Percentiles rank a stretch among this genome's conserved stretches.
Conservation (phyloP, 2,888 invertebrate genomes). For the Eupeodes latifasciatus region DNA sequence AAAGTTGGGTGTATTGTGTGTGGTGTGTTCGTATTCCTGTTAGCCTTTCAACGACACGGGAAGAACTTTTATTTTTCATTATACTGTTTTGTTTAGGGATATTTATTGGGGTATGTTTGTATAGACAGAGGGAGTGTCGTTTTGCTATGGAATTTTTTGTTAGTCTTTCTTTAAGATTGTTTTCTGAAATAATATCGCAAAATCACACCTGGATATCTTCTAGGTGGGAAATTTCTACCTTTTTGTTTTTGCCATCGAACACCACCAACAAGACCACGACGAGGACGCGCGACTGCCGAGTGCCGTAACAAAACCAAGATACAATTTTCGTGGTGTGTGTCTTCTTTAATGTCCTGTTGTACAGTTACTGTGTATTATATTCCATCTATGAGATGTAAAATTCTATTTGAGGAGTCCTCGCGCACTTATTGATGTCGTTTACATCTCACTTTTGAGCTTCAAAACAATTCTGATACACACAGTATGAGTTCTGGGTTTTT, state of each 20-base stretch:
- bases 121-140: conserved; percentile 9
- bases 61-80: conserved; percentile 72
- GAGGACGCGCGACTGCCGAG: background rate
- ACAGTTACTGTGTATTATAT: conserved; percentile 26
- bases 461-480: conserved; percentile 1
- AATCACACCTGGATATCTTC: conserved; percentile 65
- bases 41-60: background rate
- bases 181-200: conserved; percentile 61
- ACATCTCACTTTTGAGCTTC: conserved; percentile 11
- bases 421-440: conserved; percentile 30
- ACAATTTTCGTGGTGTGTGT: conserved; percentile 42
- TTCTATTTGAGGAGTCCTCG: conserved; percentile 24
- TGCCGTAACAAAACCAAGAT: conserved; percentile 20
- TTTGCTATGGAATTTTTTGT: conserved; percentile 51
- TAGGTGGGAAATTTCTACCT: conserved; percentile 1
- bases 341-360: conserved; percentile 28
- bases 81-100: conserved; percentile 68
- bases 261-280: background rate
- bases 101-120: conserved; percentile 64
- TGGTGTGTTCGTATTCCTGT: conserved; percentile 5
- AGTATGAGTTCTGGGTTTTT: background rate
- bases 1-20: too few species aligned
- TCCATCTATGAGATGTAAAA: background rate
- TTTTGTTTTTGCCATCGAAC: background rate
- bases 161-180: conserved; percentile 37